phyloP scores from a whole-genome alignment of 2,888 invertebrate species.

The Thyatira batis region DNA sequence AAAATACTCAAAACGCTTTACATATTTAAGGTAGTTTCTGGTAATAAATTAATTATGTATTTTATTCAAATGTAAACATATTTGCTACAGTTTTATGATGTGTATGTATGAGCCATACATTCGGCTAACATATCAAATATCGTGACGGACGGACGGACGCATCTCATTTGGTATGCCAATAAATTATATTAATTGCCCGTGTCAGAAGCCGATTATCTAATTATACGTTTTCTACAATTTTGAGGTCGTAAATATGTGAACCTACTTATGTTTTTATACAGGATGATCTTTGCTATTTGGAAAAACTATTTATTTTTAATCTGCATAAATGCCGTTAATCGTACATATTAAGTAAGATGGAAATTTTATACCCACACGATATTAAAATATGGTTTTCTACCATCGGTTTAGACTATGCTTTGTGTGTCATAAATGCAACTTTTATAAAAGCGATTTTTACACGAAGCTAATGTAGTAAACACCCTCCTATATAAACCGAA shows the following conservation, averaged over 20 bases:
- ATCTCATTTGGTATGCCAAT: not conserved
- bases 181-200: not conserved
- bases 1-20: not conserved
- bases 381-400: no score
- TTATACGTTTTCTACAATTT: not conserved
- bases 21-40: not conserved
- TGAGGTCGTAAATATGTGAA: slow-evolving; percentile 14
- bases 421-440: no score
- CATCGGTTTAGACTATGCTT: no score
- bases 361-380: no score
- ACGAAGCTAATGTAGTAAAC: no score
- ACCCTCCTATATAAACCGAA: not conserved
- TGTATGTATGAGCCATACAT: not conserved
- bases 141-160: not conserved
- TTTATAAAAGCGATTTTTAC: no score
- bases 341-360: no score
- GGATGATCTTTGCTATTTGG: slow-evolving; percentile 18
- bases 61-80: not conserved
- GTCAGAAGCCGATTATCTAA: not conserved
- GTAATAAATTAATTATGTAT: not conserved
- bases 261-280: no score
- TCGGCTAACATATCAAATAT: not conserved
- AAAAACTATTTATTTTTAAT: no score
- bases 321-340: no score
- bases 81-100: slow-evolving; percentile 1